Evolutionary conservation across 2,888 invertebrate genomes (phyloP).

Genomic region (Fragum fragum): DNA sequence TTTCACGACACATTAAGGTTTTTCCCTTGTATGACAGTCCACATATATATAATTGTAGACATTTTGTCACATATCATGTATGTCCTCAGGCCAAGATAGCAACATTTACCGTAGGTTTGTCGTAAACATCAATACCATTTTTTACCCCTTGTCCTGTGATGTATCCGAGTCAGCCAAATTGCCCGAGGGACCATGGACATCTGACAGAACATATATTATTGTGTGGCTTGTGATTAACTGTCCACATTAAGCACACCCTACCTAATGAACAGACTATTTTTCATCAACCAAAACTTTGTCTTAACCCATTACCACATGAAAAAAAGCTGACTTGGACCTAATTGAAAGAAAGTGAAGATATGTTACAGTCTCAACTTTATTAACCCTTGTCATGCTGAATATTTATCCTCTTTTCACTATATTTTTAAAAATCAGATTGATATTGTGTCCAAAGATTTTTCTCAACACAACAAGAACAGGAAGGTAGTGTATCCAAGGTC

Average conservation of each 20-base stretch:
- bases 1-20: constrained; percentile 22
- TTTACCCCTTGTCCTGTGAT: constrained; percentile 21
- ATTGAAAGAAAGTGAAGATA: too few species aligned
- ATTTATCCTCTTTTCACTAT: too few species aligned
- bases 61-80: constrained; percentile 49
- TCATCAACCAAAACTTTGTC: constrained; percentile 6
- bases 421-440: too few species aligned
- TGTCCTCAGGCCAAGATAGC: constrained; percentile 39
- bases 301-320: too few species aligned
- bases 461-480: too few species aligned
- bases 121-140: constrained; percentile 30
- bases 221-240: constrained; percentile 23
- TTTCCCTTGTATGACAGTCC: constrained; percentile 21
- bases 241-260: constrained; percentile 15
- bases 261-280: constrained; percentile 12
- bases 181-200: constrained; percentile 12
- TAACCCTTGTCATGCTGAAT: too few species aligned
- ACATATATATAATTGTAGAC: constrained; percentile 40
- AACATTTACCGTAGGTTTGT: constrained; percentile 24
- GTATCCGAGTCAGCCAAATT: constrained; percentile 20
- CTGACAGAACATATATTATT: constrained; percentile 27
- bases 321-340: too few species aligned
- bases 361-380: too few species aligned
- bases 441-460: too few species aligned
- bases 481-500: too few species aligned